phyloP scores from a whole-genome alignment of 2,797 vertebrate species.

The Catamblyrhynchus diadema region DNA sequence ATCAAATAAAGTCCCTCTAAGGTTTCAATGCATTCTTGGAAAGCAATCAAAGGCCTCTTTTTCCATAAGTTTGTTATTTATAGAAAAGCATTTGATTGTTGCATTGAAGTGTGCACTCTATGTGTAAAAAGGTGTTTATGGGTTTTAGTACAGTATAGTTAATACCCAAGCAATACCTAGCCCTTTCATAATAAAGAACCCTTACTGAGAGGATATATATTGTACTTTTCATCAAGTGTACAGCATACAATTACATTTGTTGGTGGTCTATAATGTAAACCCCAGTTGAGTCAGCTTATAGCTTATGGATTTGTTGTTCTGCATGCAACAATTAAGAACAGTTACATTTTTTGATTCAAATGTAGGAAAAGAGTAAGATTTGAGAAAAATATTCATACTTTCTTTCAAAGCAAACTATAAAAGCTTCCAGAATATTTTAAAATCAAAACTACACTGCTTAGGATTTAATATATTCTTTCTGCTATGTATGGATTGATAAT shows the following conservation, averaged over 20 bases:
- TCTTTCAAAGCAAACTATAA: neutral
- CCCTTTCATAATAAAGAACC: slow-evolving; percentile 69
- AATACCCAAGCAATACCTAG: slow-evolving; percentile 74
- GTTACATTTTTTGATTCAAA: neutral
- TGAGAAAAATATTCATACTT: neutral
- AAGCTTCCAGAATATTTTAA: neutral
- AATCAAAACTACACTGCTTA: neutral
- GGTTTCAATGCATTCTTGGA: slow-evolving; percentile 70
- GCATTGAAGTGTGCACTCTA: slow-evolving; percentile 75
- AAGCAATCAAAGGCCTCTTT: slow-evolving; percentile 69
- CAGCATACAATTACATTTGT: slow-evolving; percentile 64
- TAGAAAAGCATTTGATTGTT: slow-evolving; percentile 76
- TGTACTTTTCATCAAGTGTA: slow-evolving; percentile 56
- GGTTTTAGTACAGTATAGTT: slow-evolving; percentile 78
- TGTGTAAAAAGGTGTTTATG: slow-evolving; percentile 79
- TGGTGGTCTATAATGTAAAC: slow-evolving; percentile 70
- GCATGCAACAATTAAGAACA: neutral
- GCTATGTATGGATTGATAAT: neutral
- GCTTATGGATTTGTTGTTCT: neutral
- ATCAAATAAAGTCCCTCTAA: slow-evolving; percentile 51
- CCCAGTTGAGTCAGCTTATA: neutral
- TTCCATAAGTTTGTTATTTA: slow-evolving; percentile 76
- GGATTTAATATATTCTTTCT: neutral
- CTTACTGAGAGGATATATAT: slow-evolving; percentile 68
- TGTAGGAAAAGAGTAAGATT: neutral